Evolutionary conservation across 2,888 invertebrate genomes (phyloP), one percentile per base, ranked within the genome.

Genomic region (Deilephila elpenor): DNA sequence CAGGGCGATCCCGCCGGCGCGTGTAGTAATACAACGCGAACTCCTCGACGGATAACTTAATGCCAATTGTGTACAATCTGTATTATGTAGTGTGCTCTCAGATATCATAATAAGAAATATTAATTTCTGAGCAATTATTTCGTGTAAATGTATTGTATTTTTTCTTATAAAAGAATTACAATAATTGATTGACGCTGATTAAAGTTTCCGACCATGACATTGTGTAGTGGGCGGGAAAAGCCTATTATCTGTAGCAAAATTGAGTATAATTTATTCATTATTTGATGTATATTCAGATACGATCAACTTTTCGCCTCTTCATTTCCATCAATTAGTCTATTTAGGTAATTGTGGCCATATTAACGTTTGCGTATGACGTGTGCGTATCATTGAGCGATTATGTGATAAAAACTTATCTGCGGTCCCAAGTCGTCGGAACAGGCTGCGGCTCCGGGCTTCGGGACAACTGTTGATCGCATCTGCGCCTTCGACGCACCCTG

Each of bases 381-480:
- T 51, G 60, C 60, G 60, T 62, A 51, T 37, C 34, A 61, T 71
- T 37, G 61, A 62, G 53, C 32, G 73, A 75, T 74, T 74, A 70
- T 59, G 71, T 59, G 71, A 73, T 74, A 77, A 70, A 70, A 73
- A 73, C 37, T 53, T 72, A 72, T 67, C 72, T 73, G 73, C 25
- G 32, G 72, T 34, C 25, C 25, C 29, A 25, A 25, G 51, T 56
- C 51, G 29, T 70, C 29, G 76, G 74, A 76, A 77, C 79, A 81
- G 78, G 78, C 78, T 81, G 80, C 74, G 75, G 74, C 80, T 76
- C 59, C 77, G 78, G 84, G 84, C 82, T 84, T 82, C 81, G 76
- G 86, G 85, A 88, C 93, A 93, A 93, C 93, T 93, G 92, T 92
- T 92, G 92, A 90, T 80, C 88, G 84, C 93, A 93, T 93, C 92